Percentiles rank a stretch among this genome's conserved stretches.
These are phyloP conservation scores for Ptychodera flava DNA, from an alignment of 35 echinoderm and acorn worm species.

Conservation along the genomic window DNA sequence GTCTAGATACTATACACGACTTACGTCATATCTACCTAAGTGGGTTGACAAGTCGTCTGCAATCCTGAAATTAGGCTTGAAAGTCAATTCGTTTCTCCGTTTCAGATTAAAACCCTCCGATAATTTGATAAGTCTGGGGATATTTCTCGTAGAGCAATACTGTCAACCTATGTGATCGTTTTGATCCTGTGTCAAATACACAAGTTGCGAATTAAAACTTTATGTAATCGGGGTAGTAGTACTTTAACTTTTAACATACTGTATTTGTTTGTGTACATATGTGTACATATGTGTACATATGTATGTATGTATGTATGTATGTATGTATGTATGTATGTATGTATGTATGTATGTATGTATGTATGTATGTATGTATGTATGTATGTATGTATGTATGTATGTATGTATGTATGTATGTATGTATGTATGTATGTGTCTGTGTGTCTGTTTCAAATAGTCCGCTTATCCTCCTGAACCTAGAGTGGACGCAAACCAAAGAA, in stretches of 20 bases:
- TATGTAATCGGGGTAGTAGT: neutral
- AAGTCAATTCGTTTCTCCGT: too few relatives aligned
- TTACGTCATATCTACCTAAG: too few relatives aligned
- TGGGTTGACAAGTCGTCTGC: too few relatives aligned
- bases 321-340: neutral
- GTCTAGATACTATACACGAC: too few relatives aligned
- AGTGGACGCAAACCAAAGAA: too few relatives aligned
- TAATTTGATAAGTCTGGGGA: too few relatives aligned
- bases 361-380: neutral
- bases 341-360: neutral
- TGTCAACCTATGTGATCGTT: neutral
- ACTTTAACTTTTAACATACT: neutral
- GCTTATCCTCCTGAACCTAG: too few relatives aligned
- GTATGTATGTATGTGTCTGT: neutral
- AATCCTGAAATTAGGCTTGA: too few relatives aligned
- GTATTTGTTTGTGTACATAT: neutral
- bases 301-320: neutral
- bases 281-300: neutral
- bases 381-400: neutral
- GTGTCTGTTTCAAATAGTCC: too few relatives aligned
- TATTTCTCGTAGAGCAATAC: neutral
- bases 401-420: neutral
- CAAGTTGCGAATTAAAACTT: neutral
- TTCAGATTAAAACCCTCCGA: too few relatives aligned
- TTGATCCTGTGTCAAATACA: neutral